Conservation (phyloP, 2,797 vertebrate species). For the Poecile montanus region DNA sequence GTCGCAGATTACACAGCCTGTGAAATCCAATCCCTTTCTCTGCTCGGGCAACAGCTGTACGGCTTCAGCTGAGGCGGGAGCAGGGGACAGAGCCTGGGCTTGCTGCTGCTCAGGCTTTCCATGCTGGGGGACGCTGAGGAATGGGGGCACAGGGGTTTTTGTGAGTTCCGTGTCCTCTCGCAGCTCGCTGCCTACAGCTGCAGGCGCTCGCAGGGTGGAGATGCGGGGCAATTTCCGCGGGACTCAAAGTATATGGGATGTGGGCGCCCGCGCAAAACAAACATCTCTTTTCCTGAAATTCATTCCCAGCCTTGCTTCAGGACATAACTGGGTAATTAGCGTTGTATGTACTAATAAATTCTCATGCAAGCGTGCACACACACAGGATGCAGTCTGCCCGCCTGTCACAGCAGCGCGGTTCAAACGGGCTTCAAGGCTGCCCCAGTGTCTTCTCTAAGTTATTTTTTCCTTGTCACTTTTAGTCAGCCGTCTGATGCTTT, state of each 20-base stretch:
- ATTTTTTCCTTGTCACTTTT: not conserved
- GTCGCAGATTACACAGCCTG: slow-evolving; percentile 38
- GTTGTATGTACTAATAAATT: not conserved
- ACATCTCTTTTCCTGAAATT: slow-evolving; percentile 68
- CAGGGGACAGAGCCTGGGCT: not conserved
- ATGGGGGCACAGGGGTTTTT: not conserved
- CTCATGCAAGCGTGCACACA: not conserved
- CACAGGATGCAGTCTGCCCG: not conserved
- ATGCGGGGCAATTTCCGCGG: slow-evolving; percentile 32
- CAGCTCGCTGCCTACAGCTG: not conserved
- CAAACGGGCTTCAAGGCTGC: not conserved
- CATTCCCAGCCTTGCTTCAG: slow-evolving; percentile 54
- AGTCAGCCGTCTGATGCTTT: not conserved
- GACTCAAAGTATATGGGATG: slow-evolving; percentile 9
- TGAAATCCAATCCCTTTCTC: slow-evolving; percentile 65
- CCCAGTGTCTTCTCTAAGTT: not conserved
- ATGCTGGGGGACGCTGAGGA: not conserved
- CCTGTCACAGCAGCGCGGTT: not conserved
- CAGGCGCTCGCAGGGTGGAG: slow-evolving; percentile 48
- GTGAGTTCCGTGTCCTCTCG: not conserved
- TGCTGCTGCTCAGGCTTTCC: not conserved
- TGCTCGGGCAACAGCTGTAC: slow-evolving; percentile 59
- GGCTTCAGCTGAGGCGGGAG: slow-evolving; percentile 51
- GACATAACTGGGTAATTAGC: slow-evolving; percentile 39
- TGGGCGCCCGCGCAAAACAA: slow-evolving; percentile 44